Evolutionary conservation across 2,797 vertebrate genomes (phyloP), one percentile per base, ranked within the genome.

Genomic region (Clarias pachynema): DNA sequence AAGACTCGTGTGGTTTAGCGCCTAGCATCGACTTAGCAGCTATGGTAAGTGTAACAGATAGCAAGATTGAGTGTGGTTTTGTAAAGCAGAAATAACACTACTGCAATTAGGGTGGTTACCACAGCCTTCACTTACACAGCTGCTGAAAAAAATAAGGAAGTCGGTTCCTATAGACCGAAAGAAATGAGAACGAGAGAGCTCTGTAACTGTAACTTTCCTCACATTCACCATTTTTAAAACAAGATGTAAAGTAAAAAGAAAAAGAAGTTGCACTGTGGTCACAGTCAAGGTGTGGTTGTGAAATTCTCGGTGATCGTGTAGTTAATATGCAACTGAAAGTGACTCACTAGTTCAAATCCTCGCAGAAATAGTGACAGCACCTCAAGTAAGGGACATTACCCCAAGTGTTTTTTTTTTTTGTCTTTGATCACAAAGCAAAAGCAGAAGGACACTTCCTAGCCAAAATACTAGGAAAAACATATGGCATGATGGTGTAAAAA

Each of bases 61-160:
- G 69, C 59, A 57, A 57, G 77, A 88, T 86, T 86, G 81, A 84
- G 87, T 86, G 86, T 87, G 89, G 83, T 40, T 84, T 91, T 90
- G 81, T 83, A 87, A 88, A 89, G 82, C 82, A 83, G 91, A 91
- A 93, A 90, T 85, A 77, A 84, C 78, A 77, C 77, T 91, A 85
- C 91, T 75, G 87, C 89, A 93, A 90, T 81, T 60, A 87, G 81
- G 78, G 82, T 53, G 79, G 86, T 83, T 83, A 86, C 82, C 87
- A 79, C 70, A 84, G 81, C 78, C 56, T 87, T 74, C 78, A 88
- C 87, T 83, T 53, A 68, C 84, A 87, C 63, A 85, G 83, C 86
- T 90, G 82, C 90, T 89, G 87, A 84, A 86, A 70, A 89, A 89
- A 93, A 91, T 60, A 69, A 83, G 87, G 89, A 89, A 92, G 85